phyloP scores from a whole-genome alignment of 2,113 vertebrate species.

The Todiramphus saurophagus region DNA sequence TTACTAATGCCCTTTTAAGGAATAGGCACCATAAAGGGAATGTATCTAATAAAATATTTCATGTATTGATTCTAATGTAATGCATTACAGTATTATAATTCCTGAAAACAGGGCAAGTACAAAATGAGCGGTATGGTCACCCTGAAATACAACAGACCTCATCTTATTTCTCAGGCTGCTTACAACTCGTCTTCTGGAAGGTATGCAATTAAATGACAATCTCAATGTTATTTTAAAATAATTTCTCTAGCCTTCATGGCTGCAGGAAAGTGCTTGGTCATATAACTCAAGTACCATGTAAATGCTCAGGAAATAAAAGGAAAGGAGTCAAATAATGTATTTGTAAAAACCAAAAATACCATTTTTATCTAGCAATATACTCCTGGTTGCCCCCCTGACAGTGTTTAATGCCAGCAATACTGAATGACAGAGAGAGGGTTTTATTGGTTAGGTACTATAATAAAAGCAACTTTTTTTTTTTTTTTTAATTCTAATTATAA shows the following conservation, averaged over 20 bases:
- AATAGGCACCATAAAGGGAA: not conserved
- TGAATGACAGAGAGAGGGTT: not conserved
- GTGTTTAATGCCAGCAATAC: not conserved
- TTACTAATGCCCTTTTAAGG: not conserved
- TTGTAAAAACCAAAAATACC: not conserved
- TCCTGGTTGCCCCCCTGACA: not conserved
- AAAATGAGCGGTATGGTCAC: not conserved
- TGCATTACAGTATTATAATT: not conserved
- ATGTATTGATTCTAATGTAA: not conserved
- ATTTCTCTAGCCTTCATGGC: not conserved
- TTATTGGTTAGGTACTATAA: not conserved
- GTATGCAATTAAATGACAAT: not conserved
- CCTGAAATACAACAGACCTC: not conserved
- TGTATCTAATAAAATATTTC: accelerated
- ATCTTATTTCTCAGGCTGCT: not conserved
- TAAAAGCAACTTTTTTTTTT: not conserved
- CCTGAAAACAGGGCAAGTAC: not conserved
- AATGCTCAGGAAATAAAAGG: not conserved
- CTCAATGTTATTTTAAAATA: not conserved
- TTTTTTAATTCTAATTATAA: not conserved
- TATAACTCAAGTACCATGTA: not conserved
- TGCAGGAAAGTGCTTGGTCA: not conserved
- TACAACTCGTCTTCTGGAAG: not conserved
- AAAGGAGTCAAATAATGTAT: not conserved
- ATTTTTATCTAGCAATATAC: not conserved